Percentiles rank a stretch among this genome's conserved stretches.
Conservation (phyloP, 2,113 vertebrate species). For the Oncorhynchus tshawytscha region DNA sequence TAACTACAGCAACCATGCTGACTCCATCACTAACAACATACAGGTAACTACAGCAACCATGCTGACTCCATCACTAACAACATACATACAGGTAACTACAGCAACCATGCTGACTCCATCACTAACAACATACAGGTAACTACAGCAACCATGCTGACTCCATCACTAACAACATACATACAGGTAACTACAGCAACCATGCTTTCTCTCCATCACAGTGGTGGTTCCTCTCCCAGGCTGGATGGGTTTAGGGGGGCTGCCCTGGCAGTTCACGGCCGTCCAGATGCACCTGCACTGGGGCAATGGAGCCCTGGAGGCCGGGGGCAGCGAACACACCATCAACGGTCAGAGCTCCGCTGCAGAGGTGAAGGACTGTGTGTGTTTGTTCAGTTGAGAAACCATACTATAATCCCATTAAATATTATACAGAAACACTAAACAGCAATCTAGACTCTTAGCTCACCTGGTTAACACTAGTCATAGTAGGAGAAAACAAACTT, state of each 20-base stretch:
- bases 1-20: too few species aligned
- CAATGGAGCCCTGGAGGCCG: constrained; percentile 51
- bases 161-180: constrained; percentile 52
- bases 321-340: constrained; percentile 85
- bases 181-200: constrained; percentile 30
- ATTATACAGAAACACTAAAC: too few species aligned
- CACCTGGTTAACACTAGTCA: background rate
- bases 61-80: too few species aligned
- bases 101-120: too few species aligned
- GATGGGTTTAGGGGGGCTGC: constrained; percentile 80
- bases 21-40: too few species aligned
- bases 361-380: constrained; percentile 72
- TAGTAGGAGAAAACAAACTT: too few species aligned
- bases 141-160: too few species aligned
- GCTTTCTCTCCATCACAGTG: constrained; percentile 56
- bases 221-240: constrained; percentile 77
- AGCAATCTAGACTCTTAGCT: background rate
- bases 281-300: constrained; percentile 95
- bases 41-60: too few species aligned
- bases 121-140: too few species aligned
- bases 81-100: too few species aligned
- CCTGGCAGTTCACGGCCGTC: constrained; percentile 73
- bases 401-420: too few species aligned
- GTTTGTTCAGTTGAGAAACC: too few species aligned
- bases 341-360: constrained; percentile 76